Percentiles rank a stretch among this genome's conserved stretches.
Conservation (phyloP, 2,113 vertebrate species). For the Paratilapia polleni region DNA sequence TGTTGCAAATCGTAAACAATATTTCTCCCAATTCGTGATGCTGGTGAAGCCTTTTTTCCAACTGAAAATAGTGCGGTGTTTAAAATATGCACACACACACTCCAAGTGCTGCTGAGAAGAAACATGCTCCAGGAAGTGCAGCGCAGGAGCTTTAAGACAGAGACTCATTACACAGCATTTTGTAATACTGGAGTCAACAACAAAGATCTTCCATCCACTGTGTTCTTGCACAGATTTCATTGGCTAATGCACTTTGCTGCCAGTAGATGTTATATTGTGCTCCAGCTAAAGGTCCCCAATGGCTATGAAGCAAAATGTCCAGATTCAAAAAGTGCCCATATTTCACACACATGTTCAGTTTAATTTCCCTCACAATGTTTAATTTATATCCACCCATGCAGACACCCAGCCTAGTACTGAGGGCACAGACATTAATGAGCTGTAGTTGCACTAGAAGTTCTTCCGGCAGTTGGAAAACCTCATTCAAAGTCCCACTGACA, state of each 20-base stretch:
- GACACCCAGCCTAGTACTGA: neutral
- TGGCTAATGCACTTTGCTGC: neutral
- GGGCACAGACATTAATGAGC: neutral
- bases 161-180: slow-evolving; percentile 1
- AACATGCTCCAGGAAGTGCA: slow-evolving; percentile 17
- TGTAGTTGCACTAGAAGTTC: neutral
- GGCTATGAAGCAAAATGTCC: neutral
- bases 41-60: neutral
- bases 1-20: neutral
- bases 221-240: neutral
- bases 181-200: neutral
- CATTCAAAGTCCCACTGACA: neutral
- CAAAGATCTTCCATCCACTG: neutral
- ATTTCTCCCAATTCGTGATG: neutral
- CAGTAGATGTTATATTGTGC: too few relatives aligned
- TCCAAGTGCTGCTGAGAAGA: slow-evolving; percentile 4
- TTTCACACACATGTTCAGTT: neutral
- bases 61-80: slow-evolving; percentile 6
- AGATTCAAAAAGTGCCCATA: neutral
- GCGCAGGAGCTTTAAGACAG: neutral
- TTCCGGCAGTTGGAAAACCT: neutral
- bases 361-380: neutral
- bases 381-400: neutral
- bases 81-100: neutral
- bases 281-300: neutral